These are phyloP conservation scores for Ochlodes sylvanus DNA, from an alignment of 2,888 invertebrate genomes.

Conservation along the genomic window DNA sequence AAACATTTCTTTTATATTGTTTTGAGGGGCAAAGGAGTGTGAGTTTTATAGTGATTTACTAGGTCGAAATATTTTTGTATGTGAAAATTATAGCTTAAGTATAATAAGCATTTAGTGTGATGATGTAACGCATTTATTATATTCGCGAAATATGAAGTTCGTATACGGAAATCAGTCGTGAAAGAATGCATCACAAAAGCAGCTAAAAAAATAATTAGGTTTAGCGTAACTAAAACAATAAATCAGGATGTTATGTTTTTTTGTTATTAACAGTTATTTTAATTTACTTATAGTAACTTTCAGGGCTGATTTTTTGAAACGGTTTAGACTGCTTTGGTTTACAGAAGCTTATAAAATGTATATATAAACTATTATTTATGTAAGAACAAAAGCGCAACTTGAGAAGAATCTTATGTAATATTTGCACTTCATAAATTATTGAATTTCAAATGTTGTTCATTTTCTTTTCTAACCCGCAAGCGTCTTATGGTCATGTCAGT, in stretches of 20 bases:
- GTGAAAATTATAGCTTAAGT: slow-evolving; percentile 70
- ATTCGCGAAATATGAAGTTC: slow-evolving; percentile 48
- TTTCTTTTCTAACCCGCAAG: slow-evolving; percentile 45
- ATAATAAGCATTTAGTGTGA: slow-evolving; percentile 71
- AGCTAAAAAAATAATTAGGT: slow-evolving; percentile 23
- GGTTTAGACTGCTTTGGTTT: slow-evolving; percentile 79
- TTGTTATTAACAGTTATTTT: slow-evolving; percentile 27
- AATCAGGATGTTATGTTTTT: slow-evolving; percentile 22
- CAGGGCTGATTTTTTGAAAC: slow-evolving; percentile 41
- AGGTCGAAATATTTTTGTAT: slow-evolving; percentile 81
- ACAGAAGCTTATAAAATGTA: slow-evolving; percentile 74
- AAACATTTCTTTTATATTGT: slow-evolving; percentile 39
- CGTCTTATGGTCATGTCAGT: no score
- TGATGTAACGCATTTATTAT: slow-evolving; percentile 49
- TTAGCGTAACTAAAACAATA: slow-evolving; percentile 18
- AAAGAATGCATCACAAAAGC: slow-evolving; percentile 32
- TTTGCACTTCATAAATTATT: slow-evolving; percentile 82
- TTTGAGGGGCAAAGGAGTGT: slow-evolving; percentile 49
- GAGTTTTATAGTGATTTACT: slow-evolving; percentile 75
- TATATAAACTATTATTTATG: slow-evolving; percentile 71
- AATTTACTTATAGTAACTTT: slow-evolving; percentile 23
- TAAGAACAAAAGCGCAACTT: slow-evolving; percentile 76
- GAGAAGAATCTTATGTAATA: slow-evolving; percentile 76
- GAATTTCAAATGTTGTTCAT: slow-evolving; percentile 59
- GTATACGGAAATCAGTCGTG: slow-evolving; percentile 33